Percentiles rank a stretch among this genome's conserved stretches.
These are phyloP conservation scores for Pituophis catenifer DNA, from an alignment of 2,113 vertebrate species.

Conservation along the genomic window DNA sequence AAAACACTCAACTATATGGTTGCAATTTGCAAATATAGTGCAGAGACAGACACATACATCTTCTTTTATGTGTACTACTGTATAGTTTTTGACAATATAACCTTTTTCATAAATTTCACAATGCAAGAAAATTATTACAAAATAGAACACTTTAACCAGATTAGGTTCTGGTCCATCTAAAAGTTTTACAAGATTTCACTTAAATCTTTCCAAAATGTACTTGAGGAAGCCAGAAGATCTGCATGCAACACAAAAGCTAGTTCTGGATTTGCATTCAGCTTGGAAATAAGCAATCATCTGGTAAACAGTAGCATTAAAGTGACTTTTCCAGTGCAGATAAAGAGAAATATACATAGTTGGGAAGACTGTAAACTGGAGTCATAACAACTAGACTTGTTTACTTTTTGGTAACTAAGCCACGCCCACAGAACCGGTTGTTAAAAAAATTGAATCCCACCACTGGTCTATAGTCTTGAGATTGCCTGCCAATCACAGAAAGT, in stretches of 20 bases:
- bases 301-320: background rate
- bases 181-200: background rate
- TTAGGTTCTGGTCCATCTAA: background rate
- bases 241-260: background rate
- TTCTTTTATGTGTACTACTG: too few relatives aligned
- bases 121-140: too few relatives aligned
- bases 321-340: background rate
- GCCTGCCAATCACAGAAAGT: background rate
- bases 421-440: too few relatives aligned
- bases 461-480: background rate
- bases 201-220: background rate
- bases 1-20: background rate
- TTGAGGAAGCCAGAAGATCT: background rate
- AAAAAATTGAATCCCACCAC: too few relatives aligned
- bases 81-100: too few relatives aligned
- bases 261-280: background rate
- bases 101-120: too few relatives aligned
- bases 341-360: background rate
- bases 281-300: background rate
- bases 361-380: background rate
- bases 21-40: too few relatives aligned
- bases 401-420: background rate
- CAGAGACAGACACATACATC: too few relatives aligned
- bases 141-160: background rate
- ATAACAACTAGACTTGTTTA: background rate